phyloP scores from a whole-genome alignment of 2,888 invertebrate genomes.

The Oscheius sp. region DNA sequence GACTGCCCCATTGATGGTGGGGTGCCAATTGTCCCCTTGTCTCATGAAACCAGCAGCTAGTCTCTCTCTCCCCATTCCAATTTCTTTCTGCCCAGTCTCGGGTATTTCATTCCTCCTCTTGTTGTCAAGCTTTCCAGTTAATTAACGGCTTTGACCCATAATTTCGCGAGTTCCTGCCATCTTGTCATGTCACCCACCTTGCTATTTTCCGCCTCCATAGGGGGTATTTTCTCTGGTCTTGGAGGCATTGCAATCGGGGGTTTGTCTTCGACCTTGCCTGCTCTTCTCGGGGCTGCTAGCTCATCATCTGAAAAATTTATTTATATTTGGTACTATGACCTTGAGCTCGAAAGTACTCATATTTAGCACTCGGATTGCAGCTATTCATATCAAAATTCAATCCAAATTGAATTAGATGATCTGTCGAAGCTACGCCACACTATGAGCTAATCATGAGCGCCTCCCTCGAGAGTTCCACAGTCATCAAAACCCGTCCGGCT shows the following conservation, averaged over 20 bases:
- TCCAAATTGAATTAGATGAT: conserved; percentile 26
- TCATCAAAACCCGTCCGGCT: conserved; percentile 29
- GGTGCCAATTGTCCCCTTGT: neutral
- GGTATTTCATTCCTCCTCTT: neutral
- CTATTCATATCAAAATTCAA: conserved; percentile 24
- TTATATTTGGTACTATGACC: neutral
- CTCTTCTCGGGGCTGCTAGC: neutral
- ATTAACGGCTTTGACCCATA: neutral
- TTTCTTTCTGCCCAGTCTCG: neutral
- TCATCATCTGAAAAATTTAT: too few relatives aligned
- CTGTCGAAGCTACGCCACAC: conserved; percentile 23
- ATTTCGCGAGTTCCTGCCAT: neutral
- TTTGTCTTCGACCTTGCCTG: neutral
- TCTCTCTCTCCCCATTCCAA: neutral
- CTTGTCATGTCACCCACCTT: neutral
- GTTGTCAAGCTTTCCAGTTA: conserved; percentile 1
- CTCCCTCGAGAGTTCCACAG: conserved; percentile 25
- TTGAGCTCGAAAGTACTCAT: neutral
- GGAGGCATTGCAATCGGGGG: neutral
- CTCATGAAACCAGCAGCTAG: neutral
- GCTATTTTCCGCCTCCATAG: conserved; percentile 4
- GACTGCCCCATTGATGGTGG: neutral
- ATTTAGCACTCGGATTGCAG: conserved; percentile 19
- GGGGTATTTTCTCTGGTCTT: neutral
- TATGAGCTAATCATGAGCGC: conserved; percentile 27